Base-by-base conservation (phyloP, 2,113 vertebrate species). In the Sebastes schlegelii region DNA sequence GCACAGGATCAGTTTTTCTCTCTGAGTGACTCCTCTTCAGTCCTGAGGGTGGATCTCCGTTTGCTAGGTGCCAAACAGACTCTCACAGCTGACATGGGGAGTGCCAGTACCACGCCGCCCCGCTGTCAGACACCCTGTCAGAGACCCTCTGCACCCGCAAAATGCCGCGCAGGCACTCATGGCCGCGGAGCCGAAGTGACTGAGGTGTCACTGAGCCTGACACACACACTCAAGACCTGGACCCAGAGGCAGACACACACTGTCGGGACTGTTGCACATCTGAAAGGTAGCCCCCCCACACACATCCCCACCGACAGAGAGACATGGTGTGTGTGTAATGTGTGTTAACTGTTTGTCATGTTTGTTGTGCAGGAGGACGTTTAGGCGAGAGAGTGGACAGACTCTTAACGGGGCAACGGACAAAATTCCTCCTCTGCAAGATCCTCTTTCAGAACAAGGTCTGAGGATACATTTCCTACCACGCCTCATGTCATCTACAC, bases 141-240 rank as follows among this genome's bases (percentile, higher is more conserved):
- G 34, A 34, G 34, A 55, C 65, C 83, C 9, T 23, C 62, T 4
- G 17, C 45, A 46, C 61, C 79, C n/a, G 9, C 80, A 80, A 89
- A 91, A 74, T 71, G 82, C 88, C 78, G 9, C 48, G 46, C 70
- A 76, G 65, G 61, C 88, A 73, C 65, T 81, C 71, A 4, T 1
- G 65, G 48, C 84, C 16, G 83, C 79, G 64, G 80, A 91, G 71
- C 46, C 21, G 65, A 82, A 83, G 89, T 88, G 88, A 92, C 89
- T 72, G 77, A 70, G 68, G 63, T 75, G 90, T 84, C 91, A 92
- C 86, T 13, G 91, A 92, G 77, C 86, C 86, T 83, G 86, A 91
- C 80, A 84, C 58, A 19, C 74, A 86, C 86, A 84, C 80, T 16
- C 34, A 64, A 55, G 71, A 80, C 65, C 81, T 8, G 64, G 66